phyloP scores from a whole-genome alignment of 2,113 vertebrate genomes.

The Baryphthengus martii region DNA sequence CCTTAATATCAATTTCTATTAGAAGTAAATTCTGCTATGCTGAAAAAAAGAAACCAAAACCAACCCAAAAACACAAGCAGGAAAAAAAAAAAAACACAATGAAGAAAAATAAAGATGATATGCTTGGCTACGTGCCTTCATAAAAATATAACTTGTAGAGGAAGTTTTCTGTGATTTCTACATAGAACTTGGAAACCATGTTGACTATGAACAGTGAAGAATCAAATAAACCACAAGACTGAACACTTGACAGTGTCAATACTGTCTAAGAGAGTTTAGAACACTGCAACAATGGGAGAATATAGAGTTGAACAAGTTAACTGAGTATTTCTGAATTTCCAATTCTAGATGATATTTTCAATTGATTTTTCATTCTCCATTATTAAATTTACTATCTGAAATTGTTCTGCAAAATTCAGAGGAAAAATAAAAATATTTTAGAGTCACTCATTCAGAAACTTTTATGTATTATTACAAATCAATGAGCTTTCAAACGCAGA shows the following conservation, averaged over 20 bases:
- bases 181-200: background rate
- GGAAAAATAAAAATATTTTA: background rate
- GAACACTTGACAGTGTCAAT: background rate
- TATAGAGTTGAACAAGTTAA: background rate
- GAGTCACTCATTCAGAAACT: background rate
- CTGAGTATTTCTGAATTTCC: background rate
- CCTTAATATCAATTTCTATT: background rate
- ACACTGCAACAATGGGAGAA: background rate
- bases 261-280: background rate
- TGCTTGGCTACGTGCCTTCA: background rate
- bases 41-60: background rate
- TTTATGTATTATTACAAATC: background rate
- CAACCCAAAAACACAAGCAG: too few species aligned
- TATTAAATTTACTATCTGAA: background rate
- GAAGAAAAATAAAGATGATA: background rate
- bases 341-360: background rate
- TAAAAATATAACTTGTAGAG: background rate
- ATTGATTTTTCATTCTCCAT: background rate
- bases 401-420: background rate
- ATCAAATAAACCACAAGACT: background rate
- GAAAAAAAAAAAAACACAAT: background rate
- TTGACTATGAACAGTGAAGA: background rate
- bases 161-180: background rate
- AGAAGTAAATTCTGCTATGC: background rate
- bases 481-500: fast-evolving